phyloP scores from a whole-genome alignment of 2,797 vertebrate species.

The Micromesistius poutassou region DNA sequence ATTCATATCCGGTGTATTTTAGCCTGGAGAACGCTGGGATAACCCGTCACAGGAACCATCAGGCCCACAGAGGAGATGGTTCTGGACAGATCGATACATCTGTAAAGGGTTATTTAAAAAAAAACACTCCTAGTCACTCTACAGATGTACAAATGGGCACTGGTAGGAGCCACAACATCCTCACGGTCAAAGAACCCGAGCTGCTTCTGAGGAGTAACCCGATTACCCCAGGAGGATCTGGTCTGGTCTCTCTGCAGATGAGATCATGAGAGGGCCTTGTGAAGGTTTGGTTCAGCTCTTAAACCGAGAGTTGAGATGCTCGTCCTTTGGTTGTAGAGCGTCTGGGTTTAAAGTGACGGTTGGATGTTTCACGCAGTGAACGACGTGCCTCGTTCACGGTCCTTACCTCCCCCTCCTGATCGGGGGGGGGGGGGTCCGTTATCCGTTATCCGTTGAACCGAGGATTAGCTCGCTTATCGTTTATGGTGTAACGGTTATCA shows the following conservation, averaged over 20 bases:
- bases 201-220: not conserved
- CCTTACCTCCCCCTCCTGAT: too few relatives aligned
- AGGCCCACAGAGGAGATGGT: not conserved
- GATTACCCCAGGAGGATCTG: not conserved
- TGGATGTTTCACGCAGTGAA: not conserved
- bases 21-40: not conserved
- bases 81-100: not conserved
- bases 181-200: not conserved
- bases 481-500: not conserved
- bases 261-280: too few relatives aligned
- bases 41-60: not conserved
- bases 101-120: not conserved
- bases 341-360: not conserved
- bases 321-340: not conserved
- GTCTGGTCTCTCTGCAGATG: not conserved
- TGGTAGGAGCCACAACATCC: not conserved
- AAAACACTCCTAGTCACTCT: not conserved
- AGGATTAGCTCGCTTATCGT: not conserved
- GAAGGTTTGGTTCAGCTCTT: not conserved
- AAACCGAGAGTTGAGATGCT: not conserved
- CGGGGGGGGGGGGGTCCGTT: too few relatives aligned
- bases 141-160: too few relatives aligned
- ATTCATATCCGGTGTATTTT: not conserved
- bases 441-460: not conserved
- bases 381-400: not conserved